Evolutionary conservation across 1,140 invertebrate genomes (phyloP).

Genomic region (Drosophila miranda): DNA sequence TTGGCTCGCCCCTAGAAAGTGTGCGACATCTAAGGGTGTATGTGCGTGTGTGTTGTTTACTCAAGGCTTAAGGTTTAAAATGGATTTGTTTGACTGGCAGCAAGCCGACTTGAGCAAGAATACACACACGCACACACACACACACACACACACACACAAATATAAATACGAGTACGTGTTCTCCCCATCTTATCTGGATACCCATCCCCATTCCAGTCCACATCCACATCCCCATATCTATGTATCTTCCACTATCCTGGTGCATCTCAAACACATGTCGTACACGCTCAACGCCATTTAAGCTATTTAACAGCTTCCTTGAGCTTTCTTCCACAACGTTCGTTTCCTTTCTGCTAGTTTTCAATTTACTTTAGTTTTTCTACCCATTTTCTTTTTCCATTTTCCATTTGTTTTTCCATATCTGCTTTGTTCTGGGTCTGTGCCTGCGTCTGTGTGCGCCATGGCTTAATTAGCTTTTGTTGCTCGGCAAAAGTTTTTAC

Average conservation of each 20-base stretch:
- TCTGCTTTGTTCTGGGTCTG: not conserved
- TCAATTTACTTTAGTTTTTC: slow-evolving; percentile 54
- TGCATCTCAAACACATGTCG: slow-evolving; percentile 53
- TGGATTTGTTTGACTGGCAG: slow-evolving; percentile 74
- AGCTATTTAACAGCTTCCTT: slow-evolving; percentile 68
- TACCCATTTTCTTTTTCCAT: slow-evolving; percentile 31
- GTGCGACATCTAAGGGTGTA: slow-evolving; percentile 15
- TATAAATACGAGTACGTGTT: not conserved
- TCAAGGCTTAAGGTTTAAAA: slow-evolving; percentile 68
- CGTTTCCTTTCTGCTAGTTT: slow-evolving; percentile 40
- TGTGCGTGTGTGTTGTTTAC: slow-evolving; percentile 60
- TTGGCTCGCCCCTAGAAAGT: slow-evolving; percentile 38
- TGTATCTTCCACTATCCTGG: too few relatives aligned
- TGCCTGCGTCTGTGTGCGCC: slow-evolving; percentile 22
- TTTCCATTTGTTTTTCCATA: slow-evolving; percentile 4
- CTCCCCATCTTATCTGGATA: too few relatives aligned
- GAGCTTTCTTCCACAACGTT: slow-evolving; percentile 43
- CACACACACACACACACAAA: too few relatives aligned
- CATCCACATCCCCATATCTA: too few relatives aligned
- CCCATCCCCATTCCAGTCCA: not conserved
- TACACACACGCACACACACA: slow-evolving; percentile 20
- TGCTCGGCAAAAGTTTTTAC: slow-evolving; percentile 41
- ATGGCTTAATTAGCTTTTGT: slow-evolving; percentile 69
- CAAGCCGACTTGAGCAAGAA: slow-evolving; percentile 64
- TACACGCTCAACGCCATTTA: slow-evolving; percentile 63